Evolutionary conservation across 2,888 invertebrate species (phyloP).

Genomic region (Muschampia plurimacula): DNA sequence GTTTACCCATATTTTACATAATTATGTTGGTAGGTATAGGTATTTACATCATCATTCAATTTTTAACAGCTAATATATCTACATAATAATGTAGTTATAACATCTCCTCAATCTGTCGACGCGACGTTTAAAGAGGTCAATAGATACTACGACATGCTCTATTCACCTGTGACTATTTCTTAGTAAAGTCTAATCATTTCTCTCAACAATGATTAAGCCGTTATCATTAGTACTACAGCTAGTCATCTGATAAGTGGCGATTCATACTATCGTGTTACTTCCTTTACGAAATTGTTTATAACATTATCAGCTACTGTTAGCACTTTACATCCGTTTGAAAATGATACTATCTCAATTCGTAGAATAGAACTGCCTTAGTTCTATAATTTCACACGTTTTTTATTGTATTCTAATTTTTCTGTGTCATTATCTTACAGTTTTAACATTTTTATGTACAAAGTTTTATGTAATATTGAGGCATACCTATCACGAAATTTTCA

Average conservation of each 20-base stretch:
- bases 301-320: slow-evolving; percentile 45
- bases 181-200: slow-evolving; percentile 4
- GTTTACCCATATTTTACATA: too few species aligned
- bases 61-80: too few species aligned
- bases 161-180: neutral
- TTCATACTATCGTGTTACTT: slow-evolving; percentile 51
- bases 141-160: neutral
- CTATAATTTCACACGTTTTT: neutral
- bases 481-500: too few species aligned
- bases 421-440: too few species aligned
- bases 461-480: too few species aligned
- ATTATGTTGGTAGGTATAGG: too few species aligned
- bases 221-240: slow-evolving; percentile 15
- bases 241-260: slow-evolving; percentile 47
- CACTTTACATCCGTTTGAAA: slow-evolving; percentile 21
- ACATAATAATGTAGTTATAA: too few species aligned
- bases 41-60: too few species aligned
- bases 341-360: slow-evolving; percentile 15
- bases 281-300: slow-evolving; percentile 45
- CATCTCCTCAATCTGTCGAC: too few species aligned
- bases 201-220: neutral
- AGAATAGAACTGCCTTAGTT: slow-evolving; percentile 4
- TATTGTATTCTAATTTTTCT: too few species aligned
- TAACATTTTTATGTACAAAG: too few species aligned
- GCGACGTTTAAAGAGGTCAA: too few species aligned